Base-by-base conservation (phyloP, 2,797 vertebrate genomes). In the Coccyzus lansbergi region DNA sequence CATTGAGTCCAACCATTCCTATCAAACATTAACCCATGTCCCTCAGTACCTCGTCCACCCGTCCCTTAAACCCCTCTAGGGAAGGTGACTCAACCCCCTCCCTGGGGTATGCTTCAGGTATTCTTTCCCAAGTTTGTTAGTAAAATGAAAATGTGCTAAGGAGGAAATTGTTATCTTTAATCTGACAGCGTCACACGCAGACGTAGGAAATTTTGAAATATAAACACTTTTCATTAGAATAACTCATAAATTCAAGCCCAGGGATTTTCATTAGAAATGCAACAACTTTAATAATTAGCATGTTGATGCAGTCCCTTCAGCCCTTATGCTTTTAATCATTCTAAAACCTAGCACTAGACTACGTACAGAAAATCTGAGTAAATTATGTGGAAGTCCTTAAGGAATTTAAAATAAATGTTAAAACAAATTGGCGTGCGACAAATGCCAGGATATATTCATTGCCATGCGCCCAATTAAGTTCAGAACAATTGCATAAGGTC, bases 401-500 rank as follows among this genome's bases (percentile, higher is more conserved):
- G 91, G 87, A 80, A 83, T 95, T 90, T 83, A 83, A 95, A 93
- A 86, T 49, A 92, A 91, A 58, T 71, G 52, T 67, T 86, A 90
- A 91, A 94, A 85, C 38, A 25, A 83, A 91, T 79, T 80, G 59
- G 10, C 63, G 72, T 34, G 42, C 60, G 87, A 92, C 75, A 78
- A 94, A 93, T 71, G 71, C 72, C 40, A 80, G 86, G 68, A 76
- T 67, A 4, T 52, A 94, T 93, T 91, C 77, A 63, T 24, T 78
- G 31, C 3, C 20, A 94, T 91, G 89, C 1, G 0, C 83, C 82
- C 81, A 93, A 95, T 95, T 96, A 95, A 93, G 77, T 95, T 92
- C 81, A 89, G 90, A 97, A 94, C 85, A 95, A 96, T 96, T 97
- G 55, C 67, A n/a, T 34, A 82, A 86, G 88, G 96, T 97, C 82